Evolutionary conservation across 2,797 vertebrate genomes (phyloP).

Genomic region (Sebastes aleutianus): DNA sequence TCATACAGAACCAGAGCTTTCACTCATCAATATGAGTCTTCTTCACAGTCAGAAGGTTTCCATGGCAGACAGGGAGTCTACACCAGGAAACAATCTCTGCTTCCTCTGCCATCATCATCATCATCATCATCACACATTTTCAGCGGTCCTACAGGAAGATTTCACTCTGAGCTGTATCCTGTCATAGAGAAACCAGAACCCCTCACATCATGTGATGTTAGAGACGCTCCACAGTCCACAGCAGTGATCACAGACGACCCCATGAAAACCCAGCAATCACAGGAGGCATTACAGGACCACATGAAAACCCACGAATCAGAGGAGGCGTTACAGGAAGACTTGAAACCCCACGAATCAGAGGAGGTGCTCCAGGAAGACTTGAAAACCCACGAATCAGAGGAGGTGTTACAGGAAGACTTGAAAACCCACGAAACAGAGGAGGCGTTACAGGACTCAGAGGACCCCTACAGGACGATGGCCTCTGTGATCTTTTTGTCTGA

Average conservation of each 20-base stretch:
- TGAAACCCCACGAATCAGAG: background rate
- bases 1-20: slow-evolving; percentile 56
- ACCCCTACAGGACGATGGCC: slow-evolving; percentile 22
- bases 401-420: background rate
- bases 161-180: slow-evolving; percentile 9
- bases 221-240: background rate
- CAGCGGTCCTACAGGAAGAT: background rate
- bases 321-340: background rate
- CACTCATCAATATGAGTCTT: slow-evolving; percentile 25
- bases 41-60: slow-evolving; percentile 29
- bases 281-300: background rate
- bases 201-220: background rate
- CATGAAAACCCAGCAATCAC: background rate
- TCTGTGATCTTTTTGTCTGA: slow-evolving; percentile 26
- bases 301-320: background rate
- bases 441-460: background rate
- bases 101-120: background rate
- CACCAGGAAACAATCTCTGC: slow-evolving; percentile 59
- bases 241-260: background rate
- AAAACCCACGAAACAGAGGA: background rate
- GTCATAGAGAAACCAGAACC: slow-evolving; percentile 17
- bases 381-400: background rate
- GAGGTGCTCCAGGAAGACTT: background rate
- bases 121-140: background rate
- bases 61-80: slow-evolving; percentile 64